phyloP scores from a whole-genome alignment of 2,797 vertebrate genomes.

The Ispidina lecontei region DNA sequence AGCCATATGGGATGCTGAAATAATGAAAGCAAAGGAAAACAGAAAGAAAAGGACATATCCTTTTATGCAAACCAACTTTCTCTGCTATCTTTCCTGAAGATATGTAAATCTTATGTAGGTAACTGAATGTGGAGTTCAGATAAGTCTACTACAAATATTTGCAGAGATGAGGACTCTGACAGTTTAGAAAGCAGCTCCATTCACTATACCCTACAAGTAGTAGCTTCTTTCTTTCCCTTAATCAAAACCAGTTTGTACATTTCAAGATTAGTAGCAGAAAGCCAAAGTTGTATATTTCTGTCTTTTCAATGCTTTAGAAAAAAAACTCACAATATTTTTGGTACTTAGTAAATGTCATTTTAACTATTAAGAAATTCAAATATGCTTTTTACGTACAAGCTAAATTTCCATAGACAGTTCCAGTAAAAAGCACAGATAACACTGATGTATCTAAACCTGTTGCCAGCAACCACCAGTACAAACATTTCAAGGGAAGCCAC shows the following conservation, averaged over 20 bases:
- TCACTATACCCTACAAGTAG: not conserved
- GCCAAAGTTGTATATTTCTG: not conserved
- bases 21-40: not conserved
- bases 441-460: not conserved
- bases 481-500: not conserved
- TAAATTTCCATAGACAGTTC: not conserved
- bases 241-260: not conserved
- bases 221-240: not conserved
- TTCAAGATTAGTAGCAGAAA: not conserved
- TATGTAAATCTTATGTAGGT: not conserved
- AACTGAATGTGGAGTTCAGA: not conserved
- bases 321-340: not conserved
- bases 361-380: not conserved
- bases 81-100: not conserved
- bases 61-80: not conserved
- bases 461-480: not conserved
- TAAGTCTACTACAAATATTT: not conserved
- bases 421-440: not conserved
- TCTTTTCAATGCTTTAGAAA: not conserved
- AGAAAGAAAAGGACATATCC: not conserved
- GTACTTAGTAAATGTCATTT: not conserved
- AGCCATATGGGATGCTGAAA: not conserved
- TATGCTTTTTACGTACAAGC: not conserved
- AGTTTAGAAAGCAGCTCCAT: not conserved
- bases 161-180: not conserved